A percentile compares a stretch with the other conserved stretches of the same genome.
phyloP scores from a whole-genome alignment of 2,797 vertebrate genomes.

The Enteromius viviparus region DNA sequence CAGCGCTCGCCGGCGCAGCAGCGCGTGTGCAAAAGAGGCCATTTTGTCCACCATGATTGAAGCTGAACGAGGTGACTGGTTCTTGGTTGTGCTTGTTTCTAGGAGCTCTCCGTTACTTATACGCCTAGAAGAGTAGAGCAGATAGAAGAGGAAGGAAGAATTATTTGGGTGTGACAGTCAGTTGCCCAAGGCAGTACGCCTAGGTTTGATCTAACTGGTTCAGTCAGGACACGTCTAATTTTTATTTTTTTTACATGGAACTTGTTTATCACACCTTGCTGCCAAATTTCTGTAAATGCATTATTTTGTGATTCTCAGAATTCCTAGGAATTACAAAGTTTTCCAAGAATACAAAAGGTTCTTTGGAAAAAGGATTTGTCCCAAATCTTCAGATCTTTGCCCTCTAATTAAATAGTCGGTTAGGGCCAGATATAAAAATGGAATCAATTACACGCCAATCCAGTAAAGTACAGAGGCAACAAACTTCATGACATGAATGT shows the following conservation, averaged over 20 bases:
- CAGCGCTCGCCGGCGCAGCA: constrained; percentile 85
- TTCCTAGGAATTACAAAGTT: neutral
- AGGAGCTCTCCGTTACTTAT: neutral
- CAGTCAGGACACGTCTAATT: neutral
- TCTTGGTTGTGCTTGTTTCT: neutral
- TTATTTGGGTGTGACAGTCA: constrained; percentile 1
- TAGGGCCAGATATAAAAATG: neutral
- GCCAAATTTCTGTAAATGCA: neutral
- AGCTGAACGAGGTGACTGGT: neutral
- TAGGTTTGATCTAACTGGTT: constrained; percentile 10
- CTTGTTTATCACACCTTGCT: neutral
- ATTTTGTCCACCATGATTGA: constrained; percentile 69
- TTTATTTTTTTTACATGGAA: too few relatives aligned
- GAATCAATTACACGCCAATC: constrained; percentile 1
- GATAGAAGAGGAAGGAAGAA: constrained; percentile 24
- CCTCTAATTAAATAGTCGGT: constrained; percentile 30
- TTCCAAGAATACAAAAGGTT: constrained; percentile 9
- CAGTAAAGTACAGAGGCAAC: constrained; percentile 1
- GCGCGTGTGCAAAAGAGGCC: constrained; percentile 76
- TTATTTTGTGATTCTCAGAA: constrained; percentile 3
- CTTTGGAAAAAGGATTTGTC: neutral
- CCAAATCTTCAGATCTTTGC: neutral
- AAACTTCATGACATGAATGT: neutral
- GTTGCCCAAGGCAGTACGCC: neutral
- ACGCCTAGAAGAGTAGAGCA: constrained; percentile 27